Evolutionary conservation across 2,888 invertebrate species (phyloP).

Genomic region (Onchidella celtica): DNA sequence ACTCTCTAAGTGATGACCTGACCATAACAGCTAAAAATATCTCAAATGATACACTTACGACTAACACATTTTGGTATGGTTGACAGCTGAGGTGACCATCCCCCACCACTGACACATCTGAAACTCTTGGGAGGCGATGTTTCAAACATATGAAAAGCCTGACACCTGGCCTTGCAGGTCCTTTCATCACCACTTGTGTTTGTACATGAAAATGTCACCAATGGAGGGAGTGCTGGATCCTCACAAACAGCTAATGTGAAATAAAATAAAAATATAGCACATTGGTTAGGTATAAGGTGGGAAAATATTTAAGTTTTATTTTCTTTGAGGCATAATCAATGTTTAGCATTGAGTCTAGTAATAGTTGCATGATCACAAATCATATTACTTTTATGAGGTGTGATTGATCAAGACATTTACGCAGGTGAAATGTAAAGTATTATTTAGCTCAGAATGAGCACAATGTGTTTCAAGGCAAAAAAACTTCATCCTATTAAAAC

Average conservation of each 20-base stretch:
- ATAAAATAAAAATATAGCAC: not conserved
- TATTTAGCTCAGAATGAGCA: too few relatives aligned
- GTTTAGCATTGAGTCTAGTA: too few relatives aligned
- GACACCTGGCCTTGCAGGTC: not conserved
- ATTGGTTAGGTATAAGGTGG: too few relatives aligned
- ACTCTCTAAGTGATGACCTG: too few relatives aligned
- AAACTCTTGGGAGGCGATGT: not conserved
- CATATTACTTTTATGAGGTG: too few relatives aligned
- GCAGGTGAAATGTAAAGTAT: too few relatives aligned
- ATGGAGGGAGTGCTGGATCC: slow-evolving; percentile 13
- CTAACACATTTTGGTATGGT: slow-evolving; percentile 3
- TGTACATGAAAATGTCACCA: not conserved
- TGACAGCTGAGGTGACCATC: slow-evolving; percentile 11
- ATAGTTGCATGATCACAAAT: too few relatives aligned
- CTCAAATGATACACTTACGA: slow-evolving; percentile 10
- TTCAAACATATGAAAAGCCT: not conserved
- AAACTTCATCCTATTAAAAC: too few relatives aligned
- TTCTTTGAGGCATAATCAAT: too few relatives aligned
- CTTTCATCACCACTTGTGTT: not conserved
- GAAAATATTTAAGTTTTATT: not conserved
- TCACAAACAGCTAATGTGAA: slow-evolving; percentile 15
- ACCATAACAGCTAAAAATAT: too few relatives aligned
- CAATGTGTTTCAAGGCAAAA: too few relatives aligned
- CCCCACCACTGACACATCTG: not conserved
- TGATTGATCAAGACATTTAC: too few relatives aligned